A percentile compares a stretch with the other conserved stretches of the same genome.
phyloP scores from a whole-genome alignment of 2,113 vertebrate genomes.

The Scomber colias region DNA sequence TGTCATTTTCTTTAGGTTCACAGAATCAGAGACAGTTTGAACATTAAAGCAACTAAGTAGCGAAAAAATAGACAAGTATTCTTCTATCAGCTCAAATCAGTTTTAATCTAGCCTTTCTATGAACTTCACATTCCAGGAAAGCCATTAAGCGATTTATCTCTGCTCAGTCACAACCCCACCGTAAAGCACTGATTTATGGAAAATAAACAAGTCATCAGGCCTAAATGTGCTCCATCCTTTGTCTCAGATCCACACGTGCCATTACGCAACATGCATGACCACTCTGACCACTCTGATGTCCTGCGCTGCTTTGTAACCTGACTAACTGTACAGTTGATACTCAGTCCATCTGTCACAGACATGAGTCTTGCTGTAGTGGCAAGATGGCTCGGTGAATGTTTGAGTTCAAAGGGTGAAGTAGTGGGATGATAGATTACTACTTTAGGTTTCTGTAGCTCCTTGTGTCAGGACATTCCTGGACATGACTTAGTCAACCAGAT shows the following conservation, averaged over 20 bases:
- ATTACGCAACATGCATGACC: constrained; percentile 51
- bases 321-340: constrained; percentile 26
- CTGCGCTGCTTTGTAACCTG: constrained; percentile 22
- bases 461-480: constrained; percentile 39
- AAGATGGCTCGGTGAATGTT: background rate
- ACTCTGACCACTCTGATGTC: constrained; percentile 9
- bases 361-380: background rate
- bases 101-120: constrained; percentile 68
- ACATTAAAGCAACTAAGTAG: constrained; percentile 35
- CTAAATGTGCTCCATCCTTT: constrained; percentile 57
- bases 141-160: constrained; percentile 78
- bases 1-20: constrained; percentile 34
- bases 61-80: constrained; percentile 9
- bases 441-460: constrained; percentile 12
- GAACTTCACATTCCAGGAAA: constrained; percentile 82
- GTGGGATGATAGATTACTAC: constrained; percentile 24
- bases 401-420: constrained; percentile 31
- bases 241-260: constrained; percentile 32
- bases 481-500: background rate
- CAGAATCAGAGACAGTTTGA: constrained; percentile 15
- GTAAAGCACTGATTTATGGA: constrained; percentile 62
- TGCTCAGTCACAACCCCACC: constrained; percentile 56
- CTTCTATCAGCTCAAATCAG: constrained; percentile 56
- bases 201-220: constrained; percentile 74
- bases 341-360: constrained; percentile 23